These are phyloP conservation scores for Drosophila borealis DNA, from an alignment of 2,888 invertebrate species.

Conservation along the genomic window DNA sequence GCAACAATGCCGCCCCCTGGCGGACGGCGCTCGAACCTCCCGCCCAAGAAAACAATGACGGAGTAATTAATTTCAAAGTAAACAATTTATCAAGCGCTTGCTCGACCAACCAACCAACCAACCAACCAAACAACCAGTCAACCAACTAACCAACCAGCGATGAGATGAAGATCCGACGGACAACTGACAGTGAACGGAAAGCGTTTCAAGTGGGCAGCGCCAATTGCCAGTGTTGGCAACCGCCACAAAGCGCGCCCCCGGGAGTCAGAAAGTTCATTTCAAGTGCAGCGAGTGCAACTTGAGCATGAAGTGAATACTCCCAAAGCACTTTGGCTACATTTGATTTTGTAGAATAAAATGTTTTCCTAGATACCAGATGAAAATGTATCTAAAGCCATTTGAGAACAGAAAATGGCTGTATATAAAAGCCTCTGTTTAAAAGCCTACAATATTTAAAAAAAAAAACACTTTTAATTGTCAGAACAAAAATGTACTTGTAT, in stretches of 20 bases:
- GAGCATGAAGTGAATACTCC: constrained; percentile 14
- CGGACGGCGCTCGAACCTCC: constrained; percentile 46
- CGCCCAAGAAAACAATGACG: constrained; percentile 69
- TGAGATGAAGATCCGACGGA: constrained; percentile 41
- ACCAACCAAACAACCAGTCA: constrained; percentile 11
- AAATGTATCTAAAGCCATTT: too few species aligned
- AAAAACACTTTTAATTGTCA: too few species aligned
- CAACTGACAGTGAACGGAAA: constrained; percentile 38
- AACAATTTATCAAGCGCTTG: constrained; percentile 78
- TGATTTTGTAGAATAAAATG: background rate
- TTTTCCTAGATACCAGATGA: background rate
- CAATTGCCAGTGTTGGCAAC: constrained; percentile 51
- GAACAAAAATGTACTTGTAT: too few species aligned
- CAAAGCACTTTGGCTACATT: constrained; percentile 3
- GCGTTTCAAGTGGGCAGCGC: constrained; percentile 50
- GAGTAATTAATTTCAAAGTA: constrained; percentile 78
- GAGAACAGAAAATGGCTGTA: too few species aligned
- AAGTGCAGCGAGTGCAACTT: constrained; percentile 23
- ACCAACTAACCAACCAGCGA: constrained; percentile 36
- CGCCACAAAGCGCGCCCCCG: constrained; percentile 44
- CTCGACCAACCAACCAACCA: constrained; percentile 24
- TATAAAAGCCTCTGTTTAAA: too few species aligned
- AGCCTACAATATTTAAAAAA: too few species aligned
- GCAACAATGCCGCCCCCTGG: constrained; percentile 52
- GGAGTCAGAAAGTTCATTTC: constrained; percentile 16